Percentiles rank a stretch among this genome's conserved stretches.
Conservation (phyloP, 2,888 invertebrate species). For the Torymus texanus region DNA sequence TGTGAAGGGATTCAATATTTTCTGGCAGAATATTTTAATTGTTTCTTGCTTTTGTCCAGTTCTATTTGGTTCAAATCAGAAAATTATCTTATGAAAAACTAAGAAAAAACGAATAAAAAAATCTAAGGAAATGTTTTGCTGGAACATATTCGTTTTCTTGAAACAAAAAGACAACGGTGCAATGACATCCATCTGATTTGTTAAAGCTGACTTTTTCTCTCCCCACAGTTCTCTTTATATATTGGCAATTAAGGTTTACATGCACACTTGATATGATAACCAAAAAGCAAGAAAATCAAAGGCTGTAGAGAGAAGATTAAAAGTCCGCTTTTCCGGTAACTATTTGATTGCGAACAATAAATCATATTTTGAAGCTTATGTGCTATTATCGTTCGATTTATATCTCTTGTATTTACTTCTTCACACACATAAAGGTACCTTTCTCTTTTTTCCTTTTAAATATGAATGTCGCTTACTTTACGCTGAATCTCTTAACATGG, state of each 20-base stretch:
- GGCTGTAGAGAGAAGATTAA: slow-evolving; percentile 42
- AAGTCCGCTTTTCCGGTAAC: slow-evolving; percentile 40
- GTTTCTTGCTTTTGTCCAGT: no score
- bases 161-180: slow-evolving; percentile 64
- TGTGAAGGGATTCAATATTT: slow-evolving; percentile 65
- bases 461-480: slow-evolving; percentile 54
- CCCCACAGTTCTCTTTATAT: slow-evolving; percentile 49
- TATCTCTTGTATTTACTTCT: slow-evolving; percentile 46
- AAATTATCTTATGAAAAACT: slow-evolving; percentile 3
- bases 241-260: slow-evolving; percentile 14
- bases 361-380: slow-evolving; percentile 42
- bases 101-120: background rate
- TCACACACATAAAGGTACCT: slow-evolving; percentile 39
- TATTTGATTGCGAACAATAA: slow-evolving; percentile 49
- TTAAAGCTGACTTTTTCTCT: slow-evolving; percentile 57
- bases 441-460: slow-evolving; percentile 48
- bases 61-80: no score
- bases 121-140: slow-evolving; percentile 59
- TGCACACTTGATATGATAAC: slow-evolving; percentile 35
- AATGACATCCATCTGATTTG: slow-evolving; percentile 65
- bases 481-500: slow-evolving; percentile 57
- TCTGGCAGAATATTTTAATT: slow-evolving; percentile 60
- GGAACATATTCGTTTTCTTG: slow-evolving; percentile 65
- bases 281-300: slow-evolving; percentile 10
- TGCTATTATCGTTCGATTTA: slow-evolving; percentile 52